These are phyloP conservation scores for Galago senegalensis DNA, from an alignment of 2,797 vertebrate genomes.

Conservation along the genomic window DNA sequence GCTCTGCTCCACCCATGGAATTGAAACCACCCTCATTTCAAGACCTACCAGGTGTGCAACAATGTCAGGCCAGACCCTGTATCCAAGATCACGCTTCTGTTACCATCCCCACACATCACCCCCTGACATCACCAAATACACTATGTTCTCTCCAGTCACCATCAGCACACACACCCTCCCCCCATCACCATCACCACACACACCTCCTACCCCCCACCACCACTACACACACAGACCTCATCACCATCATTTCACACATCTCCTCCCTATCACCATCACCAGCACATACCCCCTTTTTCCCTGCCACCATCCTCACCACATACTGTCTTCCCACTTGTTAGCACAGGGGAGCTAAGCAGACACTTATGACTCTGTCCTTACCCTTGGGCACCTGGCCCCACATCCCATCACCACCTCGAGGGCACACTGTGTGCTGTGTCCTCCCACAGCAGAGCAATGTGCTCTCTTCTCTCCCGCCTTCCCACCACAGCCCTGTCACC, in stretches of 20 bases:
- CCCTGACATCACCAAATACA: background rate
- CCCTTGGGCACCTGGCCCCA: background rate
- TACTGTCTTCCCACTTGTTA: background rate
- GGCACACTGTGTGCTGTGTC: background rate
- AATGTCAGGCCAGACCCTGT: too few species aligned
- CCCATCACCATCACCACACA: accelerated
- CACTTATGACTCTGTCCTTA: background rate
- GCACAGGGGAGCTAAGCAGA: background rate
- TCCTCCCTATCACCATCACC: too few species aligned
- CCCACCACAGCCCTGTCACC: background rate
- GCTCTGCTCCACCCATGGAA: background rate
- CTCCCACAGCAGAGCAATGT: too few species aligned
- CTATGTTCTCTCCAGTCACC: background rate
- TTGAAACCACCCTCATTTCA: background rate
- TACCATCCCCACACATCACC: too few species aligned
- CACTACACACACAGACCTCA: background rate
- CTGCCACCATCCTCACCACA: background rate
- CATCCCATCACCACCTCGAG: background rate
- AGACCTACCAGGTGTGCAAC: too few species aligned
- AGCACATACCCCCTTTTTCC: background rate
- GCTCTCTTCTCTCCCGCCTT: background rate
- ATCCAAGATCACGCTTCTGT: background rate
- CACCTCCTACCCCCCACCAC: background rate
- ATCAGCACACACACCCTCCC: background rate
- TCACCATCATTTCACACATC: too few species aligned